phyloP scores from a whole-genome alignment of 2,888 invertebrate genomes.

The Hedya salicella region DNA sequence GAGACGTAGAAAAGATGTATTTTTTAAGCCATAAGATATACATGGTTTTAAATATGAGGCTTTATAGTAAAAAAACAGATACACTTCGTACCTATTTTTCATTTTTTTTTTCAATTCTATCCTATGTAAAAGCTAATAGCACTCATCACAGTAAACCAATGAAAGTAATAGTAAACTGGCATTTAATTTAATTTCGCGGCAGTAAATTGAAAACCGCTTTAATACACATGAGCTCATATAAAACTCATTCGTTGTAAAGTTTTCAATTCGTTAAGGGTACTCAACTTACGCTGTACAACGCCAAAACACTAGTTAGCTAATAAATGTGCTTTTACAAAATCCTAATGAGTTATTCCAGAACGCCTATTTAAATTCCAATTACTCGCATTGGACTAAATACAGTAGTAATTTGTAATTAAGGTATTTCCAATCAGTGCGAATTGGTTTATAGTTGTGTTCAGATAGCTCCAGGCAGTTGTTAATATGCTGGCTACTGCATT shows the following conservation, averaged over 20 bases:
- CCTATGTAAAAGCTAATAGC: too few species aligned
- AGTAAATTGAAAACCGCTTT: not conserved
- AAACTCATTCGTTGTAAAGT: not conserved
- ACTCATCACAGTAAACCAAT: too few species aligned
- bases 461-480: slow-evolving; percentile 28
- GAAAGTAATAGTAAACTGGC: too few species aligned
- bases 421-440: slow-evolving; percentile 36
- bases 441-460: slow-evolving; percentile 37
- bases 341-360: slow-evolving; percentile 32
- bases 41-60: too few species aligned
- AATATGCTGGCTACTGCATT: slow-evolving; percentile 37
- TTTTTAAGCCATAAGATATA: too few species aligned
- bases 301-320: slow-evolving; percentile 10
- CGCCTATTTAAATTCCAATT: slow-evolving; percentile 40
- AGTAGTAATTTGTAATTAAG: slow-evolving; percentile 44
- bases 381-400: slow-evolving; percentile 36
- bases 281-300: not conserved
- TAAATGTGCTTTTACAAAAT: slow-evolving; percentile 28
- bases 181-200: not conserved
- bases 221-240: not conserved
- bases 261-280: not conserved
- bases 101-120: too few species aligned
- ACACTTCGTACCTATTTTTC: too few species aligned
- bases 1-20: too few species aligned
- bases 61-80: too few species aligned